Evolutionary conservation across 2,888 invertebrate species (phyloP).

Genomic region (Diarsia brunnea): DNA sequence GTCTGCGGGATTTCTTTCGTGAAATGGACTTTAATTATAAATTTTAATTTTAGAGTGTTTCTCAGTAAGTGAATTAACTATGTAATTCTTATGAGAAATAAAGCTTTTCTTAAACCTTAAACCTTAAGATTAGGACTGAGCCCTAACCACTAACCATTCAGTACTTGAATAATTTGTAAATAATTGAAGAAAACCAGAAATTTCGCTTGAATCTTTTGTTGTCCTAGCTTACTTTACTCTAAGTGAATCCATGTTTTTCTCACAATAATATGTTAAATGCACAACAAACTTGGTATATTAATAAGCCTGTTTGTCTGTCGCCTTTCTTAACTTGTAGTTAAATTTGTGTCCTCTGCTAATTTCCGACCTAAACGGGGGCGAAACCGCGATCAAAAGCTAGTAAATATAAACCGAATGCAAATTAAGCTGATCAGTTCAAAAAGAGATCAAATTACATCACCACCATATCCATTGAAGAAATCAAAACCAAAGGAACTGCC

Average conservation of each 20-base stretch:
- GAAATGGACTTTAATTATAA: too few species aligned
- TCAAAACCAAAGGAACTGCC: constrained; percentile 72
- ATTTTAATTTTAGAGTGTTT: too few species aligned
- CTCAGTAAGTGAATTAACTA: too few species aligned
- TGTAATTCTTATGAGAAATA: too few species aligned
- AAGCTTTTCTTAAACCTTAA: too few species aligned
- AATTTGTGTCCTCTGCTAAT: not conserved
- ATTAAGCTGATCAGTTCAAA: constrained; percentile 11
- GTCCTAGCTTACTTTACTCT: not conserved
- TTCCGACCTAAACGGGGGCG: not conserved
- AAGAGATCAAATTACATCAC: constrained; percentile 26
- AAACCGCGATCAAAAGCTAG: not conserved
- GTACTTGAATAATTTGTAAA: too few species aligned
- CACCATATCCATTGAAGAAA: constrained; percentile 68
- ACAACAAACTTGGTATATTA: not conserved
- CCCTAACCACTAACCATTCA: too few species aligned
- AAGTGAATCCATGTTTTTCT: not conserved
- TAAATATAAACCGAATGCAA: not conserved
- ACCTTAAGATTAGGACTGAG: too few species aligned
- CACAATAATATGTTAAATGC: not conserved
- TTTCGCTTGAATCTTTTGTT: not conserved
- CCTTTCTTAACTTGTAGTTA: not conserved
- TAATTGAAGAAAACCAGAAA: too few species aligned
- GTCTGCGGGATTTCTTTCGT: too few species aligned
- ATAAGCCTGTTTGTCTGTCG: not conserved